Evolutionary conservation across 2,113 vertebrate genomes (phyloP), one percentile per base, ranked within the genome.

Genomic region (Beaufortia kweichowensis): DNA sequence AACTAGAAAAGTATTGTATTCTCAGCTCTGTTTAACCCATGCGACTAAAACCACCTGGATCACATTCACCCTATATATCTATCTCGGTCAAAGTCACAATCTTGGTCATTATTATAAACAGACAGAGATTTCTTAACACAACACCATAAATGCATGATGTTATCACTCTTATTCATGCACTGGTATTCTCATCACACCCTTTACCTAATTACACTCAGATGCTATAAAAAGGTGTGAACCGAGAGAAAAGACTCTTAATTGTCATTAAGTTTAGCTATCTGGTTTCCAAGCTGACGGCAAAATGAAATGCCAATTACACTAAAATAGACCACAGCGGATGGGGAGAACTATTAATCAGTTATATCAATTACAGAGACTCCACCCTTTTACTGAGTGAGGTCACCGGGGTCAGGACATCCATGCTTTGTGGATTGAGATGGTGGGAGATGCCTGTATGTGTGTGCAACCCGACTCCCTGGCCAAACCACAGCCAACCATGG

Each of bases 281-380:
- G 62, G 69, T 59, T 76, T 75, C 66, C 39, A 39, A 79, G 63
- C 64, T 9, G 41, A 77, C 61, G 33, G n/a, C 62, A 35, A 77
- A 83, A 79, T 84, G 77, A 83, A 81, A 81, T 79, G 29, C 55
- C 67, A 68, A 71, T 80, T 81, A 78, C 62, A 41, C 19, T 56
- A 59, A 56, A 77, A 73, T 39, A 19, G 70, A 35, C 59, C 31
- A 63, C 29, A 79, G 55, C 9, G 21, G 21, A 50, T 73, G 50
- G 43, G 43, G 64, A 72, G 62, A 76, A 46, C 73, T 80, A 76
- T 83, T 81, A 84, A 83, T 81, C 77, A 78, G 70, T 73, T 76
- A 78, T 53, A 78, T 80, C 70, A 86, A 78, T 83, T 79, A 83
- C 60, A 21, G 28, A 57, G 55, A 63, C 75, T 56, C 75, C 77